These are phyloP conservation scores for Alcis repandata DNA, from an alignment of 2,888 invertebrate species.

Conservation along the genomic window DNA sequence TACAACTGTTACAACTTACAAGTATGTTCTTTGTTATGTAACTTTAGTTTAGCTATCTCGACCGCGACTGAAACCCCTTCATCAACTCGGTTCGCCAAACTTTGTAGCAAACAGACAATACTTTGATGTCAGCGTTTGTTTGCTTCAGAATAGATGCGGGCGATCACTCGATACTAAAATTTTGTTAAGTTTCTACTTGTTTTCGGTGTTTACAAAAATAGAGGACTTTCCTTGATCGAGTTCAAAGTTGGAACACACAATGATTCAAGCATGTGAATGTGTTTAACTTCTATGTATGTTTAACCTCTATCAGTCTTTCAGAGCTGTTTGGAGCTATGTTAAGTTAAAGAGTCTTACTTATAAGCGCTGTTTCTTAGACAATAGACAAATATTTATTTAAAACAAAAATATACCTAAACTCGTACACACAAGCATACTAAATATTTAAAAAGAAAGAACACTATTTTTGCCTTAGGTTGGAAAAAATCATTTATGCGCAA, in stretches of 20 bases:
- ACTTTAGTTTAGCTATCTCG: slow-evolving; percentile 11
- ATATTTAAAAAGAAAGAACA: too few species aligned
- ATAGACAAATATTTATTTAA: too few species aligned
- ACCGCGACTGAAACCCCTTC: slow-evolving; percentile 9
- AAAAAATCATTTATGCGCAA: too few species aligned
- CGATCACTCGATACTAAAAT: not conserved
- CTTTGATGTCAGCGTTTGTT: slow-evolving; percentile 26
- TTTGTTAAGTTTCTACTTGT: slow-evolving; percentile 1
- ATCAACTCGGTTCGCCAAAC: slow-evolving; percentile 15
- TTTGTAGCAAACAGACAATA: slow-evolving; percentile 22
- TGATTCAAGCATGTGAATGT: too few species aligned
- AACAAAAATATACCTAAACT: too few species aligned
- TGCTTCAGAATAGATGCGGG: slow-evolving; percentile 22
- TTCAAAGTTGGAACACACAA: not conserved
- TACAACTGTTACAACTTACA: not conserved
- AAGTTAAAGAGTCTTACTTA: too few species aligned
- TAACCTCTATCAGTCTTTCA: too few species aligned
- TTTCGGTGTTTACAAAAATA: not conserved
- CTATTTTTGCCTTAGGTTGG: too few species aligned
- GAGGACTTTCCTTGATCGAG: not conserved
- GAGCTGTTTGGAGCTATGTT: too few species aligned
- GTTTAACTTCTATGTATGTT: too few species aligned
- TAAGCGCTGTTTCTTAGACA: too few species aligned
- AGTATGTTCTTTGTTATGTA: not conserved
- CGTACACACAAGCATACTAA: too few species aligned